Conservation (phyloP, 2,113 vertebrate species). For the Ctenodactylus gundi region DNA sequence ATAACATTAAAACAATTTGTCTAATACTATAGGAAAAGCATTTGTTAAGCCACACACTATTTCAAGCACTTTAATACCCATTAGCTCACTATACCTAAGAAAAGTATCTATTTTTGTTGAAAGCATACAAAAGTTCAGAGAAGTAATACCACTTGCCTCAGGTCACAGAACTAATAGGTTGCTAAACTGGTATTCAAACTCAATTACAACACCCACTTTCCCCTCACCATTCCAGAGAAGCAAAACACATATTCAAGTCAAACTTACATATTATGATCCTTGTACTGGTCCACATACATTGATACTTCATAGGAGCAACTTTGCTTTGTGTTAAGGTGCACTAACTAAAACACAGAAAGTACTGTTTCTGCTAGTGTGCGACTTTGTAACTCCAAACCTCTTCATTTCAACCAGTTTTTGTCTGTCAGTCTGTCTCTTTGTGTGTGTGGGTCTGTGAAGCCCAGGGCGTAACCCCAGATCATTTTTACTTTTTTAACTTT, state of each 20-base stretch:
- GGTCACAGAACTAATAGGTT: slow-evolving; percentile 34
- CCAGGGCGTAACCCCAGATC: too few species aligned
- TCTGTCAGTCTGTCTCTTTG: too few species aligned
- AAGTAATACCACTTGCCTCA: slow-evolving; percentile 48
- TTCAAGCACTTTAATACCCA: background rate
- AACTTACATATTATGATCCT: slow-evolving; percentile 35
- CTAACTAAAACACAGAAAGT: slow-evolving; percentile 47
- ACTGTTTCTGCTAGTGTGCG: slow-evolving; percentile 22
- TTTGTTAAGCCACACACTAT: slow-evolving; percentile 22
- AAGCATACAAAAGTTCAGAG: slow-evolving; percentile 52
- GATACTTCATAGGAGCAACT: slow-evolving; percentile 3
- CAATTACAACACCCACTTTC: slow-evolving; percentile 46
- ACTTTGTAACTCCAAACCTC: background rate
- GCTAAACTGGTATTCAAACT: slow-evolving; percentile 46
- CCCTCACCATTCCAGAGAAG: background rate
- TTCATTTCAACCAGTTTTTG: slow-evolving; percentile 54
- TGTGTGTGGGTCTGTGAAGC: too few species aligned
- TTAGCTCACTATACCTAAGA: slow-evolving; percentile 46
- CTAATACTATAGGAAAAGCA: background rate
- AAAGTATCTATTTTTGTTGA: slow-evolving; percentile 32
- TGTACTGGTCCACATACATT: too few species aligned
- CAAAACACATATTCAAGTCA: slow-evolving; percentile 45
- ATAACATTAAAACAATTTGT: slow-evolving; percentile 43
- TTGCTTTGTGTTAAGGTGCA: slow-evolving; percentile 37
- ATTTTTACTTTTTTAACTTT: too few species aligned